Conservation (phyloP, 2,797 vertebrate genomes). For the Heteromormyrus szaboi region DNA sequence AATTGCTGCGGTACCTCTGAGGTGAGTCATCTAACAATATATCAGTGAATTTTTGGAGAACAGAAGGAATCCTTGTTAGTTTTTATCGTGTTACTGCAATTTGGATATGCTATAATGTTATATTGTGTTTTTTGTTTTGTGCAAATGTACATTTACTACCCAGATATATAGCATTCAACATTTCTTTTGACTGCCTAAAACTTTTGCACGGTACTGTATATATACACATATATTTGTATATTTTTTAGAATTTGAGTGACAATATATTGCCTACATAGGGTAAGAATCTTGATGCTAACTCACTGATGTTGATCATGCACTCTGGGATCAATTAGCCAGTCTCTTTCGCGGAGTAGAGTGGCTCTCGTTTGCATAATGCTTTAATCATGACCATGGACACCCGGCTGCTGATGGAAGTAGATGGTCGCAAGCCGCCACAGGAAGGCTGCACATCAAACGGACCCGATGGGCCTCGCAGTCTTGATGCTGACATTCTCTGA, state of each 20-base stretch:
- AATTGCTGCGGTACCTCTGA: background rate
- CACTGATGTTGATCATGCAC: slow-evolving; percentile 32
- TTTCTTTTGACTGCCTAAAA: background rate
- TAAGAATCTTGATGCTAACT: slow-evolving; percentile 15
- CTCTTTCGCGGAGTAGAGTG: slow-evolving; percentile 28
- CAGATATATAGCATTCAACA: background rate
- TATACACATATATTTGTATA: background rate
- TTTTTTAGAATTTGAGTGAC: slow-evolving; percentile 15
- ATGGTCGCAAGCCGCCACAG: background rate
- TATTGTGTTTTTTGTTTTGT: background rate
- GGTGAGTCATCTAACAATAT: background rate
- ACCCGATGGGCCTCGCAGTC: background rate
- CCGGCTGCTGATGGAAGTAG: background rate
- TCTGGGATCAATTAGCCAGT: slow-evolving; percentile 47
- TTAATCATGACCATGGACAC: slow-evolving; percentile 35
- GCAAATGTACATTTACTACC: background rate
- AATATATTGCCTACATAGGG: background rate
- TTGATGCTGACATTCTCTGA: background rate
- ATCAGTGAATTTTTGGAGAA: background rate
- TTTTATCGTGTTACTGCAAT: background rate
- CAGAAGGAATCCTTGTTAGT: background rate
- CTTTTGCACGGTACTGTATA: background rate
- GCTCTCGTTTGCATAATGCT: slow-evolving; percentile 38
- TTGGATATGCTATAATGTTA: background rate
- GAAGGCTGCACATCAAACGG: background rate